Evolutionary conservation across 2,113 vertebrate species (phyloP), one percentile per base, ranked within the genome.

Genomic region (Apaloderma vittatum): DNA sequence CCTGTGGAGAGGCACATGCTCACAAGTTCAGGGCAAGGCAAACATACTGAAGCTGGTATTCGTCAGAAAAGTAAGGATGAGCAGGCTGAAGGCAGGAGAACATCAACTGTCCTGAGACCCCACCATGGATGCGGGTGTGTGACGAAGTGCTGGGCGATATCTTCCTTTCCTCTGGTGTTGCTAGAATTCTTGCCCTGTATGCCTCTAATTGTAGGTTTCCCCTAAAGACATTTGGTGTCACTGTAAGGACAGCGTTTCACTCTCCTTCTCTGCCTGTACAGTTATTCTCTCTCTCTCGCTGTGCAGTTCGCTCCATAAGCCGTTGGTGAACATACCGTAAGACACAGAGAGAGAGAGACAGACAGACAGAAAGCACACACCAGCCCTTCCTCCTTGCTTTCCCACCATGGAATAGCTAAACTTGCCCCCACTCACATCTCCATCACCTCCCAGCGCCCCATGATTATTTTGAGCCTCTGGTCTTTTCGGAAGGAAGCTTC

Each of bases 161-260:
- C 34, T 88, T 57, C 23, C 59, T 70, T 88, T 84, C 40, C 84
- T 70, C 46, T 30, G 21, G 37, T 71, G 46, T 40, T 92, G 59
- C 74, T 67, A 77, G 65, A 88, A 95, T 90, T 63, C 78, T 78
- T 96, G 85, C 78, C 36, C 72, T 78, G 27, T 73, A 15, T 1
- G 11, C 57, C 80, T 94, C 79, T 82, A 84, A 96, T 75, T 97
- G 97, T 96, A 97, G 91, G 83, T 97, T 96, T 97, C 97, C 96
- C 97, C 95, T 92, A 83, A 98, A 97, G 96, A 98, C 96, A 97
- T 98, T 98, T 98, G 96, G 98, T 98, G 98, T 98, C 98, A 97
- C 97, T 98, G 76, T 98, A 98, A 98, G 98, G 98, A 98, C 97
- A 32, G 79, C 71, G 6, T 94, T 96, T 70, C 83, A 37, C 79